Base-by-base conservation (phyloP, 2,888 invertebrate genomes). In the Amphipoea lucens region DNA sequence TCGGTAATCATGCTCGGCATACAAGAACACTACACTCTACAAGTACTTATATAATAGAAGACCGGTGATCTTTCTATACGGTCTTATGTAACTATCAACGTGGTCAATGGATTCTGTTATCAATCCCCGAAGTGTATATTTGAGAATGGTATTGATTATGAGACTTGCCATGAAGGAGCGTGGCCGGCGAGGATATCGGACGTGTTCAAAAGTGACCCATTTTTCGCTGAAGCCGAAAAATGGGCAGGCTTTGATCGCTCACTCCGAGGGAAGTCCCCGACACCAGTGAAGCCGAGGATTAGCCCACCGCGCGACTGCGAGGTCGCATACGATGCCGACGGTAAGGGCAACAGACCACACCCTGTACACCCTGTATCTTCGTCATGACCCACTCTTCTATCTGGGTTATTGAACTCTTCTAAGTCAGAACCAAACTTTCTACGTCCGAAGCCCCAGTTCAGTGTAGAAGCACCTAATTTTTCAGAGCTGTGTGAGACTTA, bases 291-390 rank as follows among this genome's bases (percentile, higher is more conserved):
- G 97, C 97, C 97, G 92, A 97, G 98, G 95, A 97, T 97, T 93
- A 98, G 97, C 96, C 97, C 96, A 91, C 98, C 98, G 89, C 97
- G 98, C 88, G 97, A 98, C 93, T 97, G 97, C 92, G 98, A 98
- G 96, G 97, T 98, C 93, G 98, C 98, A 91, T 98, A 97, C 96
- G 98, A 98, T 97, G 97, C 97, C 95, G 98, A 98, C 94, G 98
- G 98, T 97, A 98, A 97, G 97, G 96, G 96, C 95, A 94, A 92
- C 95, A 96, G 96, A 94, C 94, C 93, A 92, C 91, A 88, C 92
- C 92, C 92, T 87, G 87, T 90, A 90, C 89, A 92, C 89, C 92
- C 94, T 94, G 94, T 94, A 92, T 92, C 96, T 96, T 95, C 96
- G 95, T 95, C 95, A 94, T 92, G 91, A 92, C 94, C 95, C 92